Percentiles rank a stretch among this genome's conserved stretches.
Conservation (phyloP, 2,113 vertebrate genomes). For the Actinemys pallida region DNA sequence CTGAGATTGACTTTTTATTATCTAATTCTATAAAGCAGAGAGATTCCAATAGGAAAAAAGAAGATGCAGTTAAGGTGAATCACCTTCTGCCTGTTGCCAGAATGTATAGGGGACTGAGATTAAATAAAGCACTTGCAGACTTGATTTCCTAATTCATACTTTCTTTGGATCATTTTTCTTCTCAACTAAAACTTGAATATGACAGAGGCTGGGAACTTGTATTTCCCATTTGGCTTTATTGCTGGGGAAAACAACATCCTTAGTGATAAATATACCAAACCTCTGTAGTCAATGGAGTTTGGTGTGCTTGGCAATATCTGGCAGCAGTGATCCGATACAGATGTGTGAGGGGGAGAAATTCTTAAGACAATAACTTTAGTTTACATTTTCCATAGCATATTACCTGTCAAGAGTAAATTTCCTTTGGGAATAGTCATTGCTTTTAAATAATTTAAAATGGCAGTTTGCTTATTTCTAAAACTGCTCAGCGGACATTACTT, state of each 20-base stretch:
- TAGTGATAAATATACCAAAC: background rate
- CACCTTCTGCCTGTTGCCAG: background rate
- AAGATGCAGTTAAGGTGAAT: background rate
- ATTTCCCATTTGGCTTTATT: background rate
- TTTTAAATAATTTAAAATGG: background rate
- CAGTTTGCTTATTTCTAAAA: slow-evolving; percentile 21
- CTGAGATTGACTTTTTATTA: background rate
- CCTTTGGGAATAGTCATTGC: background rate
- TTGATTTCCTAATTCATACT: background rate
- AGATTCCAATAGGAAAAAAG: background rate
- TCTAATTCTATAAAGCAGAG: background rate
- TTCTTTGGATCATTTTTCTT: background rate
- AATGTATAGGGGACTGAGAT: background rate
- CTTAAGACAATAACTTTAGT: background rate
- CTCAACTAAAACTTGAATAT: background rate
- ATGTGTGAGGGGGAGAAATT: background rate
- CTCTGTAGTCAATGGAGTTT: background rate
- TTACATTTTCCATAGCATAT: background rate
- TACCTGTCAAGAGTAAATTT: background rate
- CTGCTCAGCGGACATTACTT: slow-evolving; percentile 30
- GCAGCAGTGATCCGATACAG: background rate
- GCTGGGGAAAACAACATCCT: background rate
- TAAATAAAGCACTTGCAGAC: background rate
- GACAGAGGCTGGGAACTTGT: background rate
- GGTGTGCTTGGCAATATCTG: background rate